A percentile compares a stretch with the other conserved stretches of the same genome.
Conservation (phyloP, 2,113 vertebrate genomes). For the zebrafish (Danio rerio) region GRCz12tu NC_133183.1:52057001-52057500, state of each 20-base stretch:
- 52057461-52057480: neutral
- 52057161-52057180: neutral
- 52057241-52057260: constrained; percentile 8
- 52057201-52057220: neutral
- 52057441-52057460: neutral
- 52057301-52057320: neutral
- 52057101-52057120: neutral
- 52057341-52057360: constrained; percentile 1
- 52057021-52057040: too few relatives aligned
- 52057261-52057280: neutral
- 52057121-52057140: neutral
- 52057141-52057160: neutral
- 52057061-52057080: too few relatives aligned
- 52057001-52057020: too few relatives aligned
- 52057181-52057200: neutral
- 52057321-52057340: constrained; percentile 1
- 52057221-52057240: neutral
- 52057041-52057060: too few relatives aligned
- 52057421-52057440: neutral
- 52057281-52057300: neutral
- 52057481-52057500: constrained; percentile 6
- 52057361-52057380: constrained; percentile 15
- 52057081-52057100: too few relatives aligned
- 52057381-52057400: neutral
- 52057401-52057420: neutral